Percentiles rank a stretch among this genome's conserved stretches.
These are phyloP conservation scores for Drosophila bunnanda DNA, from an alignment of 2,888 invertebrate genomes.

Conservation along the genomic window DNA sequence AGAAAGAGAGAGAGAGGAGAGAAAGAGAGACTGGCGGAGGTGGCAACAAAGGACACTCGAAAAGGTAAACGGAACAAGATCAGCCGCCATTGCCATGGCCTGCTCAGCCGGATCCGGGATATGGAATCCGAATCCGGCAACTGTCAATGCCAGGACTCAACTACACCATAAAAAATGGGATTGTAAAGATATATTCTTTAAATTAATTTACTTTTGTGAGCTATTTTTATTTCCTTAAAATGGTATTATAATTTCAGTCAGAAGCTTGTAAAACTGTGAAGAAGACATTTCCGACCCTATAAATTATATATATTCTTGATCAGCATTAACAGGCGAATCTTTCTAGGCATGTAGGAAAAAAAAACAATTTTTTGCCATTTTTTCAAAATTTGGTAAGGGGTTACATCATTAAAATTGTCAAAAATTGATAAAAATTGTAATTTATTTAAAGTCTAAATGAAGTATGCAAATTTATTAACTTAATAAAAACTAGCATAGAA, in stretches of 20 bases:
- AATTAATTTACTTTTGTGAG: background rate
- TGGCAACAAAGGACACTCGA: constrained; percentile 25
- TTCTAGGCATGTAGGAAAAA: too few species aligned
- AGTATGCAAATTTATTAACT: too few species aligned
- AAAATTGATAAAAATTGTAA: too few species aligned
- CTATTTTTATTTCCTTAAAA: background rate
- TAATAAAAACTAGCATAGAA: too few species aligned
- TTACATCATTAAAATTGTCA: too few species aligned
- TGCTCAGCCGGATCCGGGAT: constrained; percentile 37
- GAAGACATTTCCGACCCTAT: too few species aligned
- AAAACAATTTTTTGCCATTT: too few species aligned
- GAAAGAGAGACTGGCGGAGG: background rate
- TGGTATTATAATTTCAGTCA: background rate
- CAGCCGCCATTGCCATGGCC: constrained; percentile 55
- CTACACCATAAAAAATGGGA: background rate
- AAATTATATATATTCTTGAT: too few species aligned
- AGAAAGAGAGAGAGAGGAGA: background rate
- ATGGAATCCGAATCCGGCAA: constrained; percentile 15
- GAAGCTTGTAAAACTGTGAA: too few species aligned
- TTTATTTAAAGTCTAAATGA: too few species aligned
- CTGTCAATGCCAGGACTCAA: constrained; percentile 1
- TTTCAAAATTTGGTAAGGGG: too few species aligned
- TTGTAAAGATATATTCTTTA: background rate
- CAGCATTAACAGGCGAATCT: too few species aligned
- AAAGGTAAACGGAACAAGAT: constrained; percentile 55